A percentile compares a stretch with the other conserved stretches of the same genome.
phyloP scores from a whole-genome alignment of 92 coral and sea anemone genomes.

The Ricordea florida region DNA sequence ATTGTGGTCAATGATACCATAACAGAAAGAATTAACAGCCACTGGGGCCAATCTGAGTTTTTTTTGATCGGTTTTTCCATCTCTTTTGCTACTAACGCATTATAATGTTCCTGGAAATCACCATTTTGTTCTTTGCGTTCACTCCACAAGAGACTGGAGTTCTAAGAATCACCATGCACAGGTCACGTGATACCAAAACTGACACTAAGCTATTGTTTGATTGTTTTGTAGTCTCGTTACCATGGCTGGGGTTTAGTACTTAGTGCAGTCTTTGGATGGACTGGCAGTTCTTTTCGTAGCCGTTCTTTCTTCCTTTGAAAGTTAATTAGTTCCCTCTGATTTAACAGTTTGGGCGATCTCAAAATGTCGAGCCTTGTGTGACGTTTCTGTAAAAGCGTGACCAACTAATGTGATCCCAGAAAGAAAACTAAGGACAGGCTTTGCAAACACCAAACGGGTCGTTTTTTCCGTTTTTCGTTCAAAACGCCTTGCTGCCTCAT shows the following conservation, averaged over 20 bases:
- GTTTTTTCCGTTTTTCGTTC: too few species aligned
- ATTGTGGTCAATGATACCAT: neutral
- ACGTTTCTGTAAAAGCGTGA: too few species aligned
- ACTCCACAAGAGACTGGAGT: too few species aligned
- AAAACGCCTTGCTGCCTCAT: too few species aligned
- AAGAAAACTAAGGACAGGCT: too few species aligned
- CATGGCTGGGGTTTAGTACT: neutral
- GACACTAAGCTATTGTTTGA: neutral
- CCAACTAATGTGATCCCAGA: too few species aligned
- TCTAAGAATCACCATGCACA: too few species aligned
- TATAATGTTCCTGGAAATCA: constrained; percentile 10
- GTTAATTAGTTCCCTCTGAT: too few species aligned
- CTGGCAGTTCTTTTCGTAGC: neutral
- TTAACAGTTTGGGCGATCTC: too few species aligned
- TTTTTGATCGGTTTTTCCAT: constrained; percentile 23
- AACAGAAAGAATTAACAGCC: neutral
- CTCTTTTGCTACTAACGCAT: neutral
- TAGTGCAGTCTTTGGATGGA: neutral
- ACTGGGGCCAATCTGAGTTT: constrained; percentile 1
- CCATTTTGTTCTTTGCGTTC: neutral
- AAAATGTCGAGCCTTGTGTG: too few species aligned
- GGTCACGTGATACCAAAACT: constrained; percentile 8
- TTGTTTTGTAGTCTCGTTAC: neutral
- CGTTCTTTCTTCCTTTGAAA: too few species aligned
- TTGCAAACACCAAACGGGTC: too few species aligned